Conservation (phyloP, 2,113 vertebrate species). For the Dendropsophus ebraccatus region DNA sequence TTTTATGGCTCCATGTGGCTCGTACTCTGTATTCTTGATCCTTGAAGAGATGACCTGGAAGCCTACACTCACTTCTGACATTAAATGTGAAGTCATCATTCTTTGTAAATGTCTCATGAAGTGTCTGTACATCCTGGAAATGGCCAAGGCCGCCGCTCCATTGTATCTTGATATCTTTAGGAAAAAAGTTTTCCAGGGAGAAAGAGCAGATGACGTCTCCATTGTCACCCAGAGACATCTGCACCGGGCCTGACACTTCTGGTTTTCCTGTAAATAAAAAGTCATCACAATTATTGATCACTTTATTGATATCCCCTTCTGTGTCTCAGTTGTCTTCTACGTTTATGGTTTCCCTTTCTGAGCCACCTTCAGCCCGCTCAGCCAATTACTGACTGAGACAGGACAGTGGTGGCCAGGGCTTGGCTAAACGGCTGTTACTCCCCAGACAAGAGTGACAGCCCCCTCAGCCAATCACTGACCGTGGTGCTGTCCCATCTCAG, state of each 20-base stretch:
- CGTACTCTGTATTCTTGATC: slow-evolving; percentile 17
- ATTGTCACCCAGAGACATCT: background rate
- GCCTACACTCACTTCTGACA: slow-evolving; percentile 15
- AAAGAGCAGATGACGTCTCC: background rate
- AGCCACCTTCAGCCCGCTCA: no score
- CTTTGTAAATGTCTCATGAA: background rate
- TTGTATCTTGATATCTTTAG: slow-evolving; percentile 1
- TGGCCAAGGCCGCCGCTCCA: slow-evolving; percentile 9
- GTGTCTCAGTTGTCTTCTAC: no score
- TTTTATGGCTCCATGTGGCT: background rate
- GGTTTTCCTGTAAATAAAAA: slow-evolving; percentile 7
- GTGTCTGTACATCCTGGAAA: background rate
- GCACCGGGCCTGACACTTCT: background rate
- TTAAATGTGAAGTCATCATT: background rate
- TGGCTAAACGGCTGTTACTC: no score
- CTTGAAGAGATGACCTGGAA: slow-evolving; percentile 6
- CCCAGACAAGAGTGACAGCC: no score
- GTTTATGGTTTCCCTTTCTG: no score
- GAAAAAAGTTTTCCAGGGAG: background rate
- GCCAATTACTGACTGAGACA: no score
- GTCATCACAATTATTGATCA: no score
- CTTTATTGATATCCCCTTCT: no score
- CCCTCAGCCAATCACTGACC: no score
- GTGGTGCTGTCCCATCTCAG: no score
- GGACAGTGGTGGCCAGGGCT: no score